phyloP scores from a whole-genome alignment of 2,113 vertebrate species.

The Poicephalus meyeri region DNA sequence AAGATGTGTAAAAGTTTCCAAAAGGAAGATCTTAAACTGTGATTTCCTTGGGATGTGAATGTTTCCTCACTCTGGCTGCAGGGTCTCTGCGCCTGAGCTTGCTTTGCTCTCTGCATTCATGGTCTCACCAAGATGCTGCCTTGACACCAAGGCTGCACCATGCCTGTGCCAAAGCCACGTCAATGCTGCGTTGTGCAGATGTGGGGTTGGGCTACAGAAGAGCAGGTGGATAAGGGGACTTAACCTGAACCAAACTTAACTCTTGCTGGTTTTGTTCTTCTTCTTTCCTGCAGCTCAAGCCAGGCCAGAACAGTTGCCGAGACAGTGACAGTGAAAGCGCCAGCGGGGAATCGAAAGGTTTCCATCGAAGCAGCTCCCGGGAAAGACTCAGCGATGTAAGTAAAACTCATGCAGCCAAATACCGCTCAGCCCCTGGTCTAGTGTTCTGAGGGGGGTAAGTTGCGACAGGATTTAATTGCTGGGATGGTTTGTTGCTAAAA shows the following conservation, averaged over 20 bases:
- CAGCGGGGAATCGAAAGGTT: constrained; percentile 87
- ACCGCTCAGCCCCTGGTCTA: not conserved
- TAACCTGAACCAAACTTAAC: not conserved
- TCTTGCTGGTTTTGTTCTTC: not conserved
- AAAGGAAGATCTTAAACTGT: not conserved
- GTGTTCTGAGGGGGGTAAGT: not conserved
- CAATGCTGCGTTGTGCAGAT: not conserved
- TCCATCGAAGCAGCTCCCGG: constrained; percentile 87
- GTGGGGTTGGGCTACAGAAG: not conserved
- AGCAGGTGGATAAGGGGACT: not conserved
- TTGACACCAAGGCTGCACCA: not conserved
- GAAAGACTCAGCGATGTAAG: constrained; percentile 94
- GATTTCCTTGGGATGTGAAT: not conserved
- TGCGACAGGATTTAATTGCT: not conserved
- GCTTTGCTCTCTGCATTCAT: rapidly evolving
- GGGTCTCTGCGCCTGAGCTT: rapidly evolving
- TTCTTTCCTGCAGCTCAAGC: constrained; percentile 82
- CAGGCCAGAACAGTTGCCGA: constrained; percentile 89
- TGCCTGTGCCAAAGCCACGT: not conserved
- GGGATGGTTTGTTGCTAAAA: not conserved
- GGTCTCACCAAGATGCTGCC: not conserved
- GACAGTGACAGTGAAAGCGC: constrained; percentile 91
- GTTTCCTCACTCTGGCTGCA: not conserved
- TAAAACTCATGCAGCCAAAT: not conserved
- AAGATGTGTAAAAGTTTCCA: not conserved